Conservation (phyloP, 2,797 vertebrate species). For the Pyrrhura leucotis region DNA sequence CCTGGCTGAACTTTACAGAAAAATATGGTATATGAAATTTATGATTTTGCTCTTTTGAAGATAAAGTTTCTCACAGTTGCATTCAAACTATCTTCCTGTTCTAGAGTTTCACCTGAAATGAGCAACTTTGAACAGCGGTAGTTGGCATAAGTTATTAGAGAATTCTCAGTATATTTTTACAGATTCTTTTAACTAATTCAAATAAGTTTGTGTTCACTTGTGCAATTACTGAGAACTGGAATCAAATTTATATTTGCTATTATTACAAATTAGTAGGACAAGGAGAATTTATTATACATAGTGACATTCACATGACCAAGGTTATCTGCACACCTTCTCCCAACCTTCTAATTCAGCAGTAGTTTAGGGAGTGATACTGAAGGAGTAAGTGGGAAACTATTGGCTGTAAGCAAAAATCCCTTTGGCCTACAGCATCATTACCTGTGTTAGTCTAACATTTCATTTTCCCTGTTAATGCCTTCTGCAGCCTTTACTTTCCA, state of each 20-base stretch:
- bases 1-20: background rate
- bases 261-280: background rate
- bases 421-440: background rate
- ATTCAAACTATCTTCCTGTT: background rate
- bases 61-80: background rate
- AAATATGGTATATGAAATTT: background rate
- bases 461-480: background rate
- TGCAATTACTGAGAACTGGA: background rate
- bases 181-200: background rate
- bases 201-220: background rate
- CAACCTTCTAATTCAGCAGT: background rate
- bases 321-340: background rate
- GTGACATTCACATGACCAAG: rapidly evolving
- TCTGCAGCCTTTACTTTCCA: background rate
- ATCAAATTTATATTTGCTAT: background rate
- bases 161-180: background rate
- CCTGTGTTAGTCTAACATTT: background rate
- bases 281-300: background rate
- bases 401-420: background rate
- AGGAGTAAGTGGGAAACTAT: background rate
- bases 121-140: background rate
- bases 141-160: background rate
- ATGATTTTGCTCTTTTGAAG: background rate
- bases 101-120: background rate
- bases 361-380: background rate